Base-by-base conservation (phyloP, 37 sponge, comb jelly and placozoan species). In the Axinella damicornis region DNA sequence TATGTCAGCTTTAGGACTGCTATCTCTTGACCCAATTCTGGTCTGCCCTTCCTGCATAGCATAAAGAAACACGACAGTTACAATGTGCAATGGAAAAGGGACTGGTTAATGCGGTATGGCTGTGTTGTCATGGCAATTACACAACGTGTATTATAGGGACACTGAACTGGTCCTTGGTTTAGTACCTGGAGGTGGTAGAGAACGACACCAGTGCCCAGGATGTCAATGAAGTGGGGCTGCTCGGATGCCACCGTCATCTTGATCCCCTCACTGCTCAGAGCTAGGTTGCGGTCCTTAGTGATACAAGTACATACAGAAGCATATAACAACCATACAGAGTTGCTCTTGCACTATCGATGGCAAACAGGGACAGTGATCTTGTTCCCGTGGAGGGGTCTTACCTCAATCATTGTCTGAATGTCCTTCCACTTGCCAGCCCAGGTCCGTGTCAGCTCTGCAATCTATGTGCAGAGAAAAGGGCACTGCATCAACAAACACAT, bases 401-500 rank as follows among this genome's bases (percentile, higher is more conserved):
- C 96, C 88, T 96, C 93, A 24, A 92, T 84, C 63, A 93, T 80
- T 54, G 53, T 77, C 33, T 92, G 90, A 21, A 85, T 87, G 58
- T 84, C 94, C 15, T 86, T 53, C 97, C 97, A 96, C 32, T 89
- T 93, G 34, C 83, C 92, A 40, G 97, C 91, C 97, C 97, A 96
- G 0, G 79, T 68, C 76, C 81, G 89, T 24, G 94, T 90, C 70
- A 96, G 80, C 62, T 85, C 83, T 30, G 78, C 85, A 52, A 93
- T 78, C 94, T 96, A 39, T 21, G 53, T 74, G 63, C 11, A 25
- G 25, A 46, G 53, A 41, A 59, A 37, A 19, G 65, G 12, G 0
- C 46, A 46, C 9, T 12, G 46, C 46, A 46, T 46, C 46, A 46
- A 46, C 9, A 4, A 46, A n/a, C n/a, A n/a, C n/a, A n/a, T n/a